Conservation (phyloP, 2,797 vertebrate species). For the Hafferia zeledoni region DNA sequence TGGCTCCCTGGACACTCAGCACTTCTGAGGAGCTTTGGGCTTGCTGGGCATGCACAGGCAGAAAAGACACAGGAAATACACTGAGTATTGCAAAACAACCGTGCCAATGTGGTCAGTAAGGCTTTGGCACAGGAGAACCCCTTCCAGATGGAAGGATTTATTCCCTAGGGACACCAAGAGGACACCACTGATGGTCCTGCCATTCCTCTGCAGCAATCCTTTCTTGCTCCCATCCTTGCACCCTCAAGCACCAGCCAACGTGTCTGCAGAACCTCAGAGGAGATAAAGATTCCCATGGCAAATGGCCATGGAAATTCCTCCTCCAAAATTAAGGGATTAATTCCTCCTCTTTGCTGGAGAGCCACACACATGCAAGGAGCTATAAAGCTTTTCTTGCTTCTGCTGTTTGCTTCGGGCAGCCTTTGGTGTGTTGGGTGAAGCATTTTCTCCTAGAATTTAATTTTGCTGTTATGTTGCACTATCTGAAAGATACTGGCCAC, state of each 20-base stretch:
- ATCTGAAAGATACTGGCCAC: not conserved
- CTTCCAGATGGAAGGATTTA: not conserved
- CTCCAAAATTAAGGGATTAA: not conserved
- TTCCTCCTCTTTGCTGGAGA: not conserved
- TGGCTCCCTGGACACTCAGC: not conserved
- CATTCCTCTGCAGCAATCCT: not conserved
- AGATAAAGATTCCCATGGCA: not conserved
- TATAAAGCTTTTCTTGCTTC: not conserved
- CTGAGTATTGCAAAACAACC: not conserved
- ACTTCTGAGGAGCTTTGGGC: not conserved
- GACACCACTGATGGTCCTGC: not conserved
- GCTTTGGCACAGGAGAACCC: not conserved
- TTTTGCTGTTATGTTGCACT: not conserved
- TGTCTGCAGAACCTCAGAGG: not conserved
- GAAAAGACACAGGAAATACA: not conserved
- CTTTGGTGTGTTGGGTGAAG: not conserved
- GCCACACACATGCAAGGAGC: not conserved
- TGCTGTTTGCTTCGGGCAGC: not conserved
- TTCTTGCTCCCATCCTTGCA: not conserved
- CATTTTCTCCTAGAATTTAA: not conserved
- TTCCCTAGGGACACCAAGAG: not conserved
- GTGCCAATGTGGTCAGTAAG: not conserved
- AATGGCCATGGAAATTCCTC: not conserved
- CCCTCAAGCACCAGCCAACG: not conserved
- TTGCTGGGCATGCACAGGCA: not conserved